phyloP scores from a whole-genome alignment of 2,113 vertebrate genomes.

The Chunga burmeisteri region DNA sequence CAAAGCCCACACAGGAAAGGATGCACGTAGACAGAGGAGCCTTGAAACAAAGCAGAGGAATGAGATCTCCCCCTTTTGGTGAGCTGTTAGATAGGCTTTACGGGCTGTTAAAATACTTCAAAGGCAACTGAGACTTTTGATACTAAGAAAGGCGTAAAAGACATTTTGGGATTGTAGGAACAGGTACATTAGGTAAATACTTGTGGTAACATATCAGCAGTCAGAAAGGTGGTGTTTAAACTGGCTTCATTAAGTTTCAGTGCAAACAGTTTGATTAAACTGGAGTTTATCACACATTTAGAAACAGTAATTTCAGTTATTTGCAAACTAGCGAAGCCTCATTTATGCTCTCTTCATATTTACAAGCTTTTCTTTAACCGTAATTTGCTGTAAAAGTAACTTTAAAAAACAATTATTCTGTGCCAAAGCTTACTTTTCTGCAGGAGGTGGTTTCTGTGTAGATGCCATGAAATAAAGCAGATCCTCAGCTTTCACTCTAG shows the following conservation, averaged over 20 bases:
- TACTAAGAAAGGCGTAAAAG: neutral
- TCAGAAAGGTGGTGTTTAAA: neutral
- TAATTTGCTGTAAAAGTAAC: neutral
- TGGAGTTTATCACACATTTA: neutral
- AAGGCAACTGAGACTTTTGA: neutral
- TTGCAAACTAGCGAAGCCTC: neutral
- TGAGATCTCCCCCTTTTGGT: neutral
- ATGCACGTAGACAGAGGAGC: neutral
- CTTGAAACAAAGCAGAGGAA: neutral
- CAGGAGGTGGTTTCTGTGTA: neutral
- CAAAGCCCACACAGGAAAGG: neutral
- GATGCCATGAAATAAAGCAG: neutral
- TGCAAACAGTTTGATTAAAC: slow-evolving; percentile 9
- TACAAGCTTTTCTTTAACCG: neutral
- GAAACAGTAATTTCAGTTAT: neutral
- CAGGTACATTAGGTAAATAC: neutral
- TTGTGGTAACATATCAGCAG: neutral
- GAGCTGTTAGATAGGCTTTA: neutral
- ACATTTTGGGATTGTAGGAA: neutral
- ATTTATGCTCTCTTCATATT: neutral
- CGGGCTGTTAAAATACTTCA: neutral
- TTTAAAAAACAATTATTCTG: neutral
- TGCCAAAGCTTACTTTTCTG: neutral
- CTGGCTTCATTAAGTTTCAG: neutral
- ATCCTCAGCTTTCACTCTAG: neutral